Base-by-base conservation (phyloP, 2,888 invertebrate species). In the Vesta saturnalis region DNA sequence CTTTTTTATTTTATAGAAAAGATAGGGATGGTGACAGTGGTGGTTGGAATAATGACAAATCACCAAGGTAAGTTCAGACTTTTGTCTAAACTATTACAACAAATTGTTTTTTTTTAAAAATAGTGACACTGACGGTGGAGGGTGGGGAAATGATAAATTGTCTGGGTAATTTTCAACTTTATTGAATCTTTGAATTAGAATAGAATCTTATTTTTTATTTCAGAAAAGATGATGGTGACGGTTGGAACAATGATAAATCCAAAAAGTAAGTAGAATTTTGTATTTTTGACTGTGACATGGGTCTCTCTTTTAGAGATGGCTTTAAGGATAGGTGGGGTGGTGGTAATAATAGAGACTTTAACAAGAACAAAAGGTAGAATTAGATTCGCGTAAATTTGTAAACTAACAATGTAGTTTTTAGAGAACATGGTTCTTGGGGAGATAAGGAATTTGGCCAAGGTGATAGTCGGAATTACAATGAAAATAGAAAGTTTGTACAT, bases 381-480 rank as follows among this genome's bases (percentile, higher is more conserved):
- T n/a, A 39, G 12, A n/a, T 1, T 39, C 8, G 8, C n/a, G 39
- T 39, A n/a, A n/a, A 12, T 39, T 10, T 30, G 39, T 12, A n/a
- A n/a, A n/a, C 8, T 39, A 39, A 39, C 39, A n/a, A n/a, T 39
- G 2, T 39, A 39, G n/a, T 12, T 49, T 49, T 49, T 54, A 22
- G 62, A 14, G 67, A 55, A 23, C 61, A 59, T 35, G 63, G 55
- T 19, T 57, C 46, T 43, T 56, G 65, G 52, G 60, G 55, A 22
- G 63, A 57, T 23, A 59, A 19, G 18, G 19, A 6, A 8, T 52
- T 19, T 3, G 52, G 19, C 12, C 16, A 18, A 52, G 52, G 61
- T 14, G 47, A 35, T 52, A 19, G 35, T n/a, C 23, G 16, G 1
- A 30, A 1, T 35, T 35, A 23, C 6, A 23, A 12, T 23, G 47